A percentile compares a stretch with the other conserved stretches of the same genome.
Evolutionary conservation across 2,888 invertebrate genomes (phyloP).

Genomic region (Chymomyza procnemis): DNA sequence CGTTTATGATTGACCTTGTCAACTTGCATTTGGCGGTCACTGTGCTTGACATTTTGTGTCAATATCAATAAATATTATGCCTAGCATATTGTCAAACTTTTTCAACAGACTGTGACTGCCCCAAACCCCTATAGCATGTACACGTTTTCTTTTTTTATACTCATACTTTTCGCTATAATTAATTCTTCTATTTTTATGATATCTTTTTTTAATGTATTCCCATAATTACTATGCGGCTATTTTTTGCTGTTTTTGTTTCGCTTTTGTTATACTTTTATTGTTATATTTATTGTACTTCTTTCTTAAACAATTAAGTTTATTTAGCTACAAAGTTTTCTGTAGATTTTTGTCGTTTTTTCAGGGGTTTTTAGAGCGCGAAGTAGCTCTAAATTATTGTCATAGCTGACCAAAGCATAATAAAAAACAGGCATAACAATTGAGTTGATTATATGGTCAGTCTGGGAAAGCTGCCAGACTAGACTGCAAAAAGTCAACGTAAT

Average conservation of each 20-base stretch:
- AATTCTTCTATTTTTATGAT: conserved; percentile 53
- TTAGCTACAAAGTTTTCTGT: conserved; percentile 36
- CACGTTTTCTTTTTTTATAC: background rate
- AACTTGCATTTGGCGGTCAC: background rate
- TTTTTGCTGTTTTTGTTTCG: conserved; percentile 33
- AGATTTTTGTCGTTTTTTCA: conserved; percentile 14
- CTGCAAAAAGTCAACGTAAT: background rate
- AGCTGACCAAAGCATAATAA: background rate
- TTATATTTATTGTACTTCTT: conserved; percentile 6
- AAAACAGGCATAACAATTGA: background rate
- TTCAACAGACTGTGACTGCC: background rate
- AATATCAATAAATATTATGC: background rate
- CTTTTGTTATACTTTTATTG: background rate
- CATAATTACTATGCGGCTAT: conserved; percentile 67
- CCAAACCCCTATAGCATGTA: too few species aligned
- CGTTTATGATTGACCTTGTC: background rate
- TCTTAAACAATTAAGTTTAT: conserved; percentile 59
- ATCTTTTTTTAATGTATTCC: conserved; percentile 53
- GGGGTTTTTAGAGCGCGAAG: background rate
- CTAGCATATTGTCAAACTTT: background rate
- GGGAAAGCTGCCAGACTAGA: background rate
- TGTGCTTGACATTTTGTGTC: background rate
- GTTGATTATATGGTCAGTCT: background rate
- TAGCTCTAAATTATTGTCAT: background rate
- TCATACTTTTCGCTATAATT: conserved; percentile 46